Base-by-base conservation (phyloP, 2,888 invertebrate species). In the Thera britannica region DNA sequence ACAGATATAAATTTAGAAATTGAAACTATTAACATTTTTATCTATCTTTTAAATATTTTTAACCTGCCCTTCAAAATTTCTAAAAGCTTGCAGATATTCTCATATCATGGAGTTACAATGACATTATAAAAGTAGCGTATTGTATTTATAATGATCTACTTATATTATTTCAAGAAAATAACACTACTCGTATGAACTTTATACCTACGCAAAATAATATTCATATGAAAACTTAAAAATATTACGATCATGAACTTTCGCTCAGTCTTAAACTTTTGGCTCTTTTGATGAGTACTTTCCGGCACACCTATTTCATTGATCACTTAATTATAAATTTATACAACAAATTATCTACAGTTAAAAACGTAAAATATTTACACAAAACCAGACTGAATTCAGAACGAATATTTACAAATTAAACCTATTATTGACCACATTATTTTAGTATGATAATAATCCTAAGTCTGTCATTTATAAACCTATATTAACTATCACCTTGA, bases 231-330 rank as follows among this genome's bases (percentile, higher is more conserved):
- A n/a, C 5, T 58, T 49, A 58, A 48, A 58, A 64, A 80, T 81
- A 85, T 82, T 79, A 81, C 80, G 83, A 83, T 80, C 78, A 79
- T 83, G 86, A 87, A 87, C 85, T 84, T 82, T 84, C 90, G 87
- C 86, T 93, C 93, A 93, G 93, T 93, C 93, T 93, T 83, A 88
- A 89, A 89, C 88, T 90, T 93, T 93, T 92, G 93, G 92, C 92
- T 90, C 90, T 86, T 89, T 88, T 85, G 83, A 89, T 88, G 88
- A 91, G 90, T 87, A 89, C 86, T 82, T 87, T 73, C 61, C 48
- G 67, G 61, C 70, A 67, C 62, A 70, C 60, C 48, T 77, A 78
- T 80, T 81, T 80, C 58, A 68, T 64, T 36, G 41, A 64, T 68
- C 44, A 48, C 52, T 35, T 62, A 58, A 59, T 56, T 41, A 51